These are phyloP conservation scores for Scaptomyza pallida DNA, from an alignment of 1,140 invertebrate species.

Conservation along the genomic window DNA sequence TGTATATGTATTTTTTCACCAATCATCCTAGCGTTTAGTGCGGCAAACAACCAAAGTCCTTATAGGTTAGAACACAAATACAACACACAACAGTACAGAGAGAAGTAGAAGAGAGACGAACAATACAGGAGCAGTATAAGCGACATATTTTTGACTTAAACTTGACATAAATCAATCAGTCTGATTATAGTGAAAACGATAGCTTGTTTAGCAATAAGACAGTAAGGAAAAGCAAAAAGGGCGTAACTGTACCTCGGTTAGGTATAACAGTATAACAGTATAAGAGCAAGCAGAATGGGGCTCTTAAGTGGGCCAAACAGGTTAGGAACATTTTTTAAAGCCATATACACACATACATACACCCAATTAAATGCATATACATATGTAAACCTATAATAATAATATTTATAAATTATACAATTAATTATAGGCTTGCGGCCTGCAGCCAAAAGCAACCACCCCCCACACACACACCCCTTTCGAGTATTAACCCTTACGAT, in stretches of 20 bases:
- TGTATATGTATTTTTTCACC: slow-evolving; percentile 76
- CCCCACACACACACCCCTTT: slow-evolving; percentile 12
- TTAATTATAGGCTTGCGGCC: slow-evolving; percentile 6
- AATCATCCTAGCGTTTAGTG: slow-evolving; percentile 80
- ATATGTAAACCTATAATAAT: slow-evolving; percentile 18
- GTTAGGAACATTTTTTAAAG: slow-evolving; percentile 61
- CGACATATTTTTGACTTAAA: slow-evolving; percentile 68
- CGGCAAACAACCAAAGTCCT: slow-evolving; percentile 82
- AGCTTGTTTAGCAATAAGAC: slow-evolving; percentile 41
- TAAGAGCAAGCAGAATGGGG: slow-evolving; percentile 14
- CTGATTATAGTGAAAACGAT: slow-evolving; percentile 56
- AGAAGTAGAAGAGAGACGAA: background rate
- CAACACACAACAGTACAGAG: slow-evolving; percentile 30
- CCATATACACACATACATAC: slow-evolving; percentile 48
- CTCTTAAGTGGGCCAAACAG: slow-evolving; percentile 11
- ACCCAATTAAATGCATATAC: slow-evolving; percentile 24
- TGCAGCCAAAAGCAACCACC: background rate
- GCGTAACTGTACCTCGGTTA: slow-evolving; percentile 34
- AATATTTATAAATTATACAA: slow-evolving; percentile 19
- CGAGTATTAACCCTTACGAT: slow-evolving; percentile 44
- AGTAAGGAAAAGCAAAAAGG: slow-evolving; percentile 2
- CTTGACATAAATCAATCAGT: slow-evolving; percentile 50
- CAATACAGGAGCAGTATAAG: slow-evolving; percentile 7
- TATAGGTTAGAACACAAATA: slow-evolving; percentile 69
- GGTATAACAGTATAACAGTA: slow-evolving; percentile 14